These are phyloP conservation scores for Liasis olivaceus DNA, from an alignment of 2,797 vertebrate species.

Conservation along the genomic window DNA sequence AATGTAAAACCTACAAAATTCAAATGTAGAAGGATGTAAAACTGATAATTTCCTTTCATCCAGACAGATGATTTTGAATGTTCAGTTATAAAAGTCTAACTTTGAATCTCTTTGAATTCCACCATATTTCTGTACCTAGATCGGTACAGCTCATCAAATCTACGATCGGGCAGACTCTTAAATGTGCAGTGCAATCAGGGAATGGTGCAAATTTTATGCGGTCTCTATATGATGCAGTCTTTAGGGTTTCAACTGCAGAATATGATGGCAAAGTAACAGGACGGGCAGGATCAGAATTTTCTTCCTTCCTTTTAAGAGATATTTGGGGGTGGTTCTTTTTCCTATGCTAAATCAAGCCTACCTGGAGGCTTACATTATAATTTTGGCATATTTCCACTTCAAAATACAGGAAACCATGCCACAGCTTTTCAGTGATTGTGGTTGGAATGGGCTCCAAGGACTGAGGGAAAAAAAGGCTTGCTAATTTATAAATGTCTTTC, in stretches of 20 bases:
- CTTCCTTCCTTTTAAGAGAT: not conserved
- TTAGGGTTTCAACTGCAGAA: not conserved
- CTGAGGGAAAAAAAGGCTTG: not conserved
- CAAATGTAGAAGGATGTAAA: not conserved
- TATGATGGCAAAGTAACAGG: not conserved
- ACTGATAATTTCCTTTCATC: not conserved
- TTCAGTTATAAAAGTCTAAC: not conserved
- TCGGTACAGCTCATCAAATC: not conserved
- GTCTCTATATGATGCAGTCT: not conserved
- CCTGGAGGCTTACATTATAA: not conserved
- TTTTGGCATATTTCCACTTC: not conserved
- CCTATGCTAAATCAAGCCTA: not conserved
- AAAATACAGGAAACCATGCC: not conserved
- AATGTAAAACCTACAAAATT: not conserved
- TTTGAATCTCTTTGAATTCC: not conserved
- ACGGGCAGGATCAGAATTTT: not conserved
- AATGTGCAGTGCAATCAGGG: not conserved
- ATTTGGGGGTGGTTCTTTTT: not conserved
- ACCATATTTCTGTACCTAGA: not conserved
- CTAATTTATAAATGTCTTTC: not conserved
- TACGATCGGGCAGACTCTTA: not conserved
- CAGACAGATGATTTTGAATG: not conserved
- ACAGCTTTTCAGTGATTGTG: not conserved
- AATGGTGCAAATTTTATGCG: not conserved
- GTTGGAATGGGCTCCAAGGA: not conserved